phyloP scores from a whole-genome alignment of 2,888 invertebrate genomes.

The Agrotis ipsilon region DNA sequence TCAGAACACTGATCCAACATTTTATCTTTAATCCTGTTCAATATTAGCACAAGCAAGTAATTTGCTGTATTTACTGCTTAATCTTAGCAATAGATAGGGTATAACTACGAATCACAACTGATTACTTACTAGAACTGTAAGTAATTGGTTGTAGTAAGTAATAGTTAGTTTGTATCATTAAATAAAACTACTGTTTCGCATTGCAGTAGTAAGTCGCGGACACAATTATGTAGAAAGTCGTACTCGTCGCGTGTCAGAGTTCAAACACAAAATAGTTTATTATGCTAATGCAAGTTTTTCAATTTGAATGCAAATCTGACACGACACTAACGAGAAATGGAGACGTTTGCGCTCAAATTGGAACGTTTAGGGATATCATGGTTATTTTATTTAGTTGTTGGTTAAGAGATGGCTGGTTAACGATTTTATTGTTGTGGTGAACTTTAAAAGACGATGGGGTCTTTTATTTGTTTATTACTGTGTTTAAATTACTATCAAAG shows the following conservation, averaged over 20 bases:
- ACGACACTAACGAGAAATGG: conserved; percentile 50
- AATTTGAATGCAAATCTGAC: conserved; percentile 74
- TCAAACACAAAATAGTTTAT: conserved; percentile 68
- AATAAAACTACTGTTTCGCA: conserved; percentile 55
- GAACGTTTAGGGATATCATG: conserved; percentile 36
- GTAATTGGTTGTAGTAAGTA: not conserved
- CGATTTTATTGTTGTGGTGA: not conserved
- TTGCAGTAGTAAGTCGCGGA: conserved; percentile 55
- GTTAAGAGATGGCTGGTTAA: not conserved
- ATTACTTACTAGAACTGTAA: not conserved
- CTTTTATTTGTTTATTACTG: not conserved
- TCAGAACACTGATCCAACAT: too few species aligned
- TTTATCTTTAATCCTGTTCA: not conserved
- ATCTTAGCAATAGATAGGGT: not conserved
- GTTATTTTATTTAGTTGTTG: conserved; percentile 27
- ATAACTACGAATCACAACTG: not conserved
- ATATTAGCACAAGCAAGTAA: not conserved
- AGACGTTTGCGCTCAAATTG: conserved; percentile 44
- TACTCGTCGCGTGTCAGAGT: conserved; percentile 68
- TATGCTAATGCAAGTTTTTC: conserved; percentile 74
- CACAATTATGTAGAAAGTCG: conserved; percentile 57
- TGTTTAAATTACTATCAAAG: too few species aligned
- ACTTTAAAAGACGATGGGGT: not conserved
- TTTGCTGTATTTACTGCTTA: not conserved
- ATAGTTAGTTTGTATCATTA: not conserved